Conservation (phyloP, 1,140 invertebrate species). For the Euwallacea fornicatus region DNA sequence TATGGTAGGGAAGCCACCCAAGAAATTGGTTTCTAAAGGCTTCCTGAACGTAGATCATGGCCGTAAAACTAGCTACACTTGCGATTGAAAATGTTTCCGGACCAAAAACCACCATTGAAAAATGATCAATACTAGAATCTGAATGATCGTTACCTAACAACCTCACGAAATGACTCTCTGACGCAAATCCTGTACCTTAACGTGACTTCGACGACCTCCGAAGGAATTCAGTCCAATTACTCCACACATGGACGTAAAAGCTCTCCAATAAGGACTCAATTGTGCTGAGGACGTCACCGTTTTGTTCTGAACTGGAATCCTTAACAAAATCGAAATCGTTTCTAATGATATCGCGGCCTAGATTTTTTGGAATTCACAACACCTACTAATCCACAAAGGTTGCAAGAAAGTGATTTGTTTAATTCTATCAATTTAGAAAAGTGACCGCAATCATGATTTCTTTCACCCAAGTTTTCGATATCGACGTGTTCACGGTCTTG, state of each 20-base stretch:
- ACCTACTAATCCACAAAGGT: conserved; percentile 2
- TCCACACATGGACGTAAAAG: background rate
- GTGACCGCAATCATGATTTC: background rate
- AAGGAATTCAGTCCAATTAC: conserved; percentile 11
- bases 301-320: background rate
- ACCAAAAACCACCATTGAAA: too few relatives aligned
- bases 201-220: conserved; percentile 1
- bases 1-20: background rate
- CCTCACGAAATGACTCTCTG: conserved; percentile 4
- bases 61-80: too few relatives aligned
- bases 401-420: conserved; percentile 3
- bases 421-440: conserved; percentile 5
- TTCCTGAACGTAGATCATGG: too few relatives aligned
- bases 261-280: background rate
- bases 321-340: conserved; percentile 9
- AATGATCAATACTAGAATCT: too few relatives aligned
- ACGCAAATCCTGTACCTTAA: conserved; percentile 8
- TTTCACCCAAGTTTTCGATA: background rate
- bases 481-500: too few relatives aligned
- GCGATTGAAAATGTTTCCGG: too few relatives aligned
- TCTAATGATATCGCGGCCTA: conserved; percentile 10
- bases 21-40: too few relatives aligned
- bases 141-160: background rate
- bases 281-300: background rate
- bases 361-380: conserved; percentile 3